These are phyloP conservation scores for Ichneumoninae sp. DNA, from an alignment of 2,888 invertebrate genomes.

Conservation along the genomic window DNA sequence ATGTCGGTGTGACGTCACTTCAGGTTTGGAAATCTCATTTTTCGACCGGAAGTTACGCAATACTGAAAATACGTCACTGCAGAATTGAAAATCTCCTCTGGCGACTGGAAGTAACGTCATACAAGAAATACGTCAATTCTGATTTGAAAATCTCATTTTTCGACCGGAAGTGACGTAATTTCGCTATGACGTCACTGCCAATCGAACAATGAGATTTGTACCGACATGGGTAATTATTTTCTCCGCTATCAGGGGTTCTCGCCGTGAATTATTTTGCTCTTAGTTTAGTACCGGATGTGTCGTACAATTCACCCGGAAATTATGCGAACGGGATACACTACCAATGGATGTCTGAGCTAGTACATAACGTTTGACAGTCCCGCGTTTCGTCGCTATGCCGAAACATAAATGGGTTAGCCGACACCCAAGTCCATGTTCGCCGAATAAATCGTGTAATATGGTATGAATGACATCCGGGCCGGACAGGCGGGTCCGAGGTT, in stretches of 20 bases:
- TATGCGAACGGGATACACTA: background rate
- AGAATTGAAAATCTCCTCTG: no score
- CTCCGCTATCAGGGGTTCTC: background rate
- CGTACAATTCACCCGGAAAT: background rate
- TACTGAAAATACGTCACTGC: no score
- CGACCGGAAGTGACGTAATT: background rate
- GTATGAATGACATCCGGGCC: constrained; percentile 49
- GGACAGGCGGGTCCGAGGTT: constrained; percentile 38
- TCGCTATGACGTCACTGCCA: background rate
- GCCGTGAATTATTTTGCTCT: background rate
- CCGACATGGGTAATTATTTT: background rate
- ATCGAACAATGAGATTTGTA: background rate
- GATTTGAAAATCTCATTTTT: no score
- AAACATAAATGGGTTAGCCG: constrained; percentile 10
- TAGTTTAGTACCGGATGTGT: background rate
- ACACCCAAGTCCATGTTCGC: constrained; percentile 20
- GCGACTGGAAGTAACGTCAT: no score
- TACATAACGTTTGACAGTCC: background rate
- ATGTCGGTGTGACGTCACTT: no score
- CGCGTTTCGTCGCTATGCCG: background rate
- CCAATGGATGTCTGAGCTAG: constrained; percentile 4
- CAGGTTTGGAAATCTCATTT: background rate
- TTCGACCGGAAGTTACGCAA: no score
- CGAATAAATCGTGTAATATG: constrained; percentile 57
- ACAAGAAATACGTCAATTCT: no score